Evolutionary conservation across 2,113 vertebrate species (phyloP).

Genomic region (Actenoides lindsayi): DNA sequence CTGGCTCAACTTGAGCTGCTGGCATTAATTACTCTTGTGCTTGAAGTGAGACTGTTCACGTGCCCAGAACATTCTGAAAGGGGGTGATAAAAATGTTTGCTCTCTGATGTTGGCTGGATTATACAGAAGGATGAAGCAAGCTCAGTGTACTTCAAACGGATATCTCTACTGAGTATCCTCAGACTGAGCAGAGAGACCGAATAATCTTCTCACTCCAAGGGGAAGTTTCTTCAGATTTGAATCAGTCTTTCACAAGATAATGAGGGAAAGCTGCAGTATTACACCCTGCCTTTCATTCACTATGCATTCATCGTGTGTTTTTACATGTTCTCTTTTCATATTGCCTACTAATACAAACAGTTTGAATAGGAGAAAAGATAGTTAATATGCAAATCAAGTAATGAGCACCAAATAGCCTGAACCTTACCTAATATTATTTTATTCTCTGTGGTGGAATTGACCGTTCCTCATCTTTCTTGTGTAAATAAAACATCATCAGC

Average conservation of each 20-base stretch:
- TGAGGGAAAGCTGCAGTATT: background rate
- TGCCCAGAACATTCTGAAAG: background rate
- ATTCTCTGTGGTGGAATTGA: background rate
- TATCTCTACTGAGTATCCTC: background rate
- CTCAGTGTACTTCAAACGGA: background rate
- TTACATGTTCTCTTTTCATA: background rate
- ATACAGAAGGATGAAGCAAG: background rate
- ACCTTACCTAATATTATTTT: background rate
- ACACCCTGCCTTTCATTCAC: background rate
- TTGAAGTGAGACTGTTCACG: background rate
- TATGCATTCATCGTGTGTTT: background rate
- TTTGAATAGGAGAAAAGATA: background rate
- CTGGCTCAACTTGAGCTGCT: background rate
- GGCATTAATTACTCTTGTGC: background rate
- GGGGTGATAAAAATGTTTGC: slow-evolving; percentile 10
- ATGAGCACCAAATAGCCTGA: background rate
- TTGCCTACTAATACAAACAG: background rate
- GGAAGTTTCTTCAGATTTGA: background rate
- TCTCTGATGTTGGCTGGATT: background rate
- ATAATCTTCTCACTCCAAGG: background rate
- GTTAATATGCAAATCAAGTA: rapidly evolving
- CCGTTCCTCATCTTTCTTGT: background rate
- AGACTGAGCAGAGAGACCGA: background rate
- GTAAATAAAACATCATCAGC: background rate
- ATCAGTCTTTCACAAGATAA: background rate